Percentiles rank a stretch among this genome's conserved stretches.
These are phyloP conservation scores for zebrafish (Danio rerio) DNA, from an alignment of 2,113 vertebrate species.

Conservation along the genomic window DNA sequence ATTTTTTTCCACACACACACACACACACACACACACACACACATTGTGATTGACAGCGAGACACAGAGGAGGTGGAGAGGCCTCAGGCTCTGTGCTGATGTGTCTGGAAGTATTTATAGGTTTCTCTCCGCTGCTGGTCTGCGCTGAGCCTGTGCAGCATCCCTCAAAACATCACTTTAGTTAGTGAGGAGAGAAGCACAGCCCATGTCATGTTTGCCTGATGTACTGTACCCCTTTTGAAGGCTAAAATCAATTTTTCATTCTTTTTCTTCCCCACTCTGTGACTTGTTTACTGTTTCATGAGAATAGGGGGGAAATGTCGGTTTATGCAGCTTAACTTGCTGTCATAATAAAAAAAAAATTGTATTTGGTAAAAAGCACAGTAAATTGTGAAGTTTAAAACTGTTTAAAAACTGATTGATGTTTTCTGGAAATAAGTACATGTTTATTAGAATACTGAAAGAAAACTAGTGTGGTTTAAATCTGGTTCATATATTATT, in stretches of 20 bases:
- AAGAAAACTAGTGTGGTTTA: too few relatives aligned
- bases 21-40: slow-evolving; percentile 14
- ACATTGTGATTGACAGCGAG: slow-evolving; percentile 59
- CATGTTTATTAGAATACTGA: too few relatives aligned
- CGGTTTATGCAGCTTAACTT: too few relatives aligned
- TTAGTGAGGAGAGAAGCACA: neutral
- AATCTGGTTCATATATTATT: too few relatives aligned
- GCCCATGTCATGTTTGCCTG: neutral
- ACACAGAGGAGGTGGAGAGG: slow-evolving; percentile 41
- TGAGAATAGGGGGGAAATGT: too few relatives aligned
- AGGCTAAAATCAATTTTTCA: slow-evolving; percentile 52
- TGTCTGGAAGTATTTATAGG: slow-evolving; percentile 64
- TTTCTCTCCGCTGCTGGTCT: slow-evolving; percentile 17
- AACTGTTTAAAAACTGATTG: too few relatives aligned
- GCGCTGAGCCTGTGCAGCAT: neutral
- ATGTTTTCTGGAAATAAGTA: too few relatives aligned
- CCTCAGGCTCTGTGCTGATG: slow-evolving; percentile 54
- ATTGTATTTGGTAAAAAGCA: too few relatives aligned
- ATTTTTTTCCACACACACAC: slow-evolving; percentile 14
- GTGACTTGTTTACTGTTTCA: too few relatives aligned
- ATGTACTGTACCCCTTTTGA: neutral
- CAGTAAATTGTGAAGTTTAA: too few relatives aligned
- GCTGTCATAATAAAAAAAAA: too few relatives aligned
- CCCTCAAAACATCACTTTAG: neutral
- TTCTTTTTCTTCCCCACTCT: too few relatives aligned